Conservation (phyloP, 2,797 vertebrate species). For the Thaleichthys pacificus region DNA sequence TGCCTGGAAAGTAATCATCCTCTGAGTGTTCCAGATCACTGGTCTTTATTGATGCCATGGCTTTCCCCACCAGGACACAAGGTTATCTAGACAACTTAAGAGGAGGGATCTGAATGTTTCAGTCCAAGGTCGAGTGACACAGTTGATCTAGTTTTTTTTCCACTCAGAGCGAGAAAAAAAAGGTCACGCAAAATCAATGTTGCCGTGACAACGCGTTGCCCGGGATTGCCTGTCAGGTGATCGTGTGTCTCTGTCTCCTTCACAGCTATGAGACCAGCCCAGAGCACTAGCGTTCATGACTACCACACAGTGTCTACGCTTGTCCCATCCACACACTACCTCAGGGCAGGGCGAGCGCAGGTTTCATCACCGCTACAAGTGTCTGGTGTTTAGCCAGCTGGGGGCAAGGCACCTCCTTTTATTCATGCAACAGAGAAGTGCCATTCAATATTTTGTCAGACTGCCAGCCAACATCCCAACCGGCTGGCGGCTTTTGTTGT, state of each 20-base stretch:
- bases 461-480: background rate
- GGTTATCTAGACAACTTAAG: conserved; percentile 17
- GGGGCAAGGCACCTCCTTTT: background rate
- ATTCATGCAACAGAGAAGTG: background rate
- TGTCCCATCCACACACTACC: no score
- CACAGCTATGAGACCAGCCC: background rate
- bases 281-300: background rate
- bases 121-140: background rate
- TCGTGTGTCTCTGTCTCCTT: background rate
- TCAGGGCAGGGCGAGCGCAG: background rate
- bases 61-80: conserved; percentile 12
- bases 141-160: background rate
- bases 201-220: no score
- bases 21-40: conserved; percentile 43
- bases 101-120: background rate
- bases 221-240: background rate
- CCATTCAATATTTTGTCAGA: background rate
- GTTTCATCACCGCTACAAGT: no score
- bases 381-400: background rate
- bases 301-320: no score
- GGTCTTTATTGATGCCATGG: conserved; percentile 16
- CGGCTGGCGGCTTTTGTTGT: background rate
- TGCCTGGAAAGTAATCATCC: conserved; percentile 56
- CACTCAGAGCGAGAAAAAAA: background rate
- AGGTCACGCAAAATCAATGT: no score